These are phyloP conservation scores for Cygnus atratus DNA, from an alignment of 2,113 vertebrate genomes.

Conservation along the genomic window DNA sequence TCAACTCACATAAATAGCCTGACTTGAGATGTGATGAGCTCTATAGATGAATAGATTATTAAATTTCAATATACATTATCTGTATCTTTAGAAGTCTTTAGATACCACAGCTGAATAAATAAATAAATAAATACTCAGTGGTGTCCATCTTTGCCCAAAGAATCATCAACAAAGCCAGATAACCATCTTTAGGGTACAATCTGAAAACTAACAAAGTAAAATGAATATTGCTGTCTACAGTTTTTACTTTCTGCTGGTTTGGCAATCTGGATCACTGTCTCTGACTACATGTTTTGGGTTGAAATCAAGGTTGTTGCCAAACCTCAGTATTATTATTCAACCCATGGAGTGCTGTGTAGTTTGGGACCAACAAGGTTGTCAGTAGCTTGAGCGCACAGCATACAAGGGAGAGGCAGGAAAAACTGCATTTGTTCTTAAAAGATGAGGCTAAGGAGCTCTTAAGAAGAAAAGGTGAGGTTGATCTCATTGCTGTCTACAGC, in stretches of 20 bases:
- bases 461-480: not conserved
- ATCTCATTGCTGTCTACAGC: not conserved
- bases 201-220: not conserved
- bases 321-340: not conserved
- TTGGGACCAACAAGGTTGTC: not conserved
- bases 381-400: not conserved
- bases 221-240: not conserved
- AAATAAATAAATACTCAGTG: not conserved
- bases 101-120: not conserved
- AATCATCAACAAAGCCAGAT: not conserved
- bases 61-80: not conserved
- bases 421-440: not conserved
- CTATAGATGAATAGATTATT: not conserved
- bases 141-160: not conserved
- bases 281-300: not conserved
- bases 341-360: not conserved
- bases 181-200: not conserved
- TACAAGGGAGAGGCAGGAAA: not conserved
- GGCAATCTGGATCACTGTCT: not conserved
- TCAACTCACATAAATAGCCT: not conserved
- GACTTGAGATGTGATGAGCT: not conserved
- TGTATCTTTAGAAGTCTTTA: not conserved
- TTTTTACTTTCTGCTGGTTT: not conserved
- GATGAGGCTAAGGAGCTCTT: not conserved
- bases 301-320: not conserved